Conservation (phyloP, 1,140 invertebrate species). For the Cotesia chilonis region DNA sequence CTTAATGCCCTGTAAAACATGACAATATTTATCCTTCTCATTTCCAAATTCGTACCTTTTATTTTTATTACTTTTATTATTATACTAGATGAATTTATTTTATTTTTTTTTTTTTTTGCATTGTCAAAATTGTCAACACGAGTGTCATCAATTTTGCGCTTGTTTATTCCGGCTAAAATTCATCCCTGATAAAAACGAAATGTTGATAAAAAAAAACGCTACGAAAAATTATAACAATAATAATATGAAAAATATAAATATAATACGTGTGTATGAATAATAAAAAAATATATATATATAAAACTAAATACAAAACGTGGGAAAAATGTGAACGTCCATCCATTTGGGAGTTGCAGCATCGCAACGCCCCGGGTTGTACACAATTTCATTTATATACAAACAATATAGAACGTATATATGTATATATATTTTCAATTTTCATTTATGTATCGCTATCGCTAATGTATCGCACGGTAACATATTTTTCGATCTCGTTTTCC, state of each 20-base stretch:
- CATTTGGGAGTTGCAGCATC: slow-evolving; percentile 11
- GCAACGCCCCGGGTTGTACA: slow-evolving; percentile 19
- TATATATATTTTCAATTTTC: slow-evolving; percentile 34
- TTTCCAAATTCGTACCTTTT: not conserved
- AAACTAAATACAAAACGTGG: slow-evolving; percentile 17
- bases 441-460: slow-evolving; percentile 34
- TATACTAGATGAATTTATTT: too few species aligned
- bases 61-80: not conserved
- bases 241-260: not conserved
- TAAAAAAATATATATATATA: not conserved
- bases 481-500: slow-evolving; percentile 28
- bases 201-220: not conserved
- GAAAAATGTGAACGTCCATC: slow-evolving; percentile 31
- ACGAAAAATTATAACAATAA: slow-evolving; percentile 14
- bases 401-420: too few species aligned
- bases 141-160: too few species aligned
- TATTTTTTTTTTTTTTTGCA: too few species aligned
- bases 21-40: not conserved
- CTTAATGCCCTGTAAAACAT: not conserved
- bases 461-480: slow-evolving; percentile 35
- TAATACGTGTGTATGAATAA: too few species aligned
- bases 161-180: not conserved
- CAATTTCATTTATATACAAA: not conserved
- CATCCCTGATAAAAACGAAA: not conserved
- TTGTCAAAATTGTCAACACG: too few species aligned